Evolutionary conservation across 1,140 invertebrate genomes (phyloP).

Genomic region (Harpegnathos saltator): DNA sequence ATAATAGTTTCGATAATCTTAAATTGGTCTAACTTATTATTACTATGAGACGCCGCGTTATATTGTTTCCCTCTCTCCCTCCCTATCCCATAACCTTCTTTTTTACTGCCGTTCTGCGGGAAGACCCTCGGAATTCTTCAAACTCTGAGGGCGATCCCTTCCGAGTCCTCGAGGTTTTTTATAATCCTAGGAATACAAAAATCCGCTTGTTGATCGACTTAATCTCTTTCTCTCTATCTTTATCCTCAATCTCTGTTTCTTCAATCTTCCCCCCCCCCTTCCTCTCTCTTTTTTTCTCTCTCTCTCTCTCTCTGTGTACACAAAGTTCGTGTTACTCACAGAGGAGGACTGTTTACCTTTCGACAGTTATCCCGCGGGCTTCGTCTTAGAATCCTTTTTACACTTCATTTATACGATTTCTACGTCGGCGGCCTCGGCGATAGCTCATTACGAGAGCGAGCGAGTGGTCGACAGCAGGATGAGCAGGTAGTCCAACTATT

Average conservation of each 20-base stretch:
- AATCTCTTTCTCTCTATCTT: background rate
- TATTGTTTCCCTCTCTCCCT: too few relatives aligned
- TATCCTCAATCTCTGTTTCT: too few relatives aligned
- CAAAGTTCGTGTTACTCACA: background rate
- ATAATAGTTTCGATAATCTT: slow-evolving; percentile 77
- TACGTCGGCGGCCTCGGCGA: slow-evolving; percentile 22
- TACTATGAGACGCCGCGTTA: slow-evolving; percentile 74
- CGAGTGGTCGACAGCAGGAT: slow-evolving; percentile 5
- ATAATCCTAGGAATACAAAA: slow-evolving; percentile 42
- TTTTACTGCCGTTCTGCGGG: slow-evolving; percentile 17
- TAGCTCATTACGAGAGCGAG: slow-evolving; percentile 14
- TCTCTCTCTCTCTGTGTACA: background rate
- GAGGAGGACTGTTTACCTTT: background rate
- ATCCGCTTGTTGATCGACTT: slow-evolving; percentile 13
- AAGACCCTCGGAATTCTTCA: background rate
- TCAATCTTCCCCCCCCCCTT: too few relatives aligned
- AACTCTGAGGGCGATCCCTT: slow-evolving; percentile 28
- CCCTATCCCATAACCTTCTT: too few relatives aligned
- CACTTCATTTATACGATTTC: slow-evolving; percentile 24
- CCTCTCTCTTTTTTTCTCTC: too few relatives aligned
- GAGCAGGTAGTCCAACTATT: background rate
- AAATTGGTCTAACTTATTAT: slow-evolving; percentile 78
- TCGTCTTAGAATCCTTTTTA: slow-evolving; percentile 23
- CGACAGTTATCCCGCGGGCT: slow-evolving; percentile 10
- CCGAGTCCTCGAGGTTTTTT: slow-evolving; percentile 31